Base-by-base conservation (phyloP, 2,888 invertebrate genomes). In the Eupithecia pulchellata region DNA sequence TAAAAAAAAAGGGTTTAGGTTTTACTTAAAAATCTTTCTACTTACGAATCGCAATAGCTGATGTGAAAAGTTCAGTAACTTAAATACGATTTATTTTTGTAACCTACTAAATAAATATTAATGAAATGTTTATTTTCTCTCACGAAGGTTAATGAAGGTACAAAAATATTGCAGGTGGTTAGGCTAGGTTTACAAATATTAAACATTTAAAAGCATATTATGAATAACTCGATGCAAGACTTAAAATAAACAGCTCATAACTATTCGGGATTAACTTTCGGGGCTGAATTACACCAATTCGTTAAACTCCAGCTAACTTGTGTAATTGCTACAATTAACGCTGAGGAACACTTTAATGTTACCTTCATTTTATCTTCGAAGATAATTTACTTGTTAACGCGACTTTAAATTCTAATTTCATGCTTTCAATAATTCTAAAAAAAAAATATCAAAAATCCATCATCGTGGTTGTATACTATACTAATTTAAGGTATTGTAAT, bases 281-380 rank as follows among this genome's bases (percentile, higher is more conserved):
- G 14, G 4, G n/a, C 65, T 57, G n/a, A 11, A 65, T 36, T 36
- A 58, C 57, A 39, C 27, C n/a, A 66, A 66, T 66, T 57, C 13
- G 57, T 29, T 25, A 25, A 39, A 64, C 47, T 47, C 25, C 3
- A 64, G 64, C 52, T 64, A 66, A 65, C 25, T 36, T 58, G 25
- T 32, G 64, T 69, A 64, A 69, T 69, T 69, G 42, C 63, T 58
- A 17, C 11, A 42, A 69, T 69, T 64, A 60, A 25, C 64, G n/a
- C 25, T 30, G 9, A 63, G 39, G 36, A 61, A 68, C 68, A 64
- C 57, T 42, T 66, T 39, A 34, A 66, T 47, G 42, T 20, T 25
- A 52, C 25, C 25, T 52, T 25, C 52, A 32, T 60, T 32, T 60
- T 60, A 60, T 60, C 32, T 30, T n/a, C 30, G n/a, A n/a, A 32